A percentile compares a stretch with the other conserved stretches of the same genome.
Evolutionary conservation across 2,797 vertebrate species (phyloP).

Genomic region (Podarcis siculus): DNA sequence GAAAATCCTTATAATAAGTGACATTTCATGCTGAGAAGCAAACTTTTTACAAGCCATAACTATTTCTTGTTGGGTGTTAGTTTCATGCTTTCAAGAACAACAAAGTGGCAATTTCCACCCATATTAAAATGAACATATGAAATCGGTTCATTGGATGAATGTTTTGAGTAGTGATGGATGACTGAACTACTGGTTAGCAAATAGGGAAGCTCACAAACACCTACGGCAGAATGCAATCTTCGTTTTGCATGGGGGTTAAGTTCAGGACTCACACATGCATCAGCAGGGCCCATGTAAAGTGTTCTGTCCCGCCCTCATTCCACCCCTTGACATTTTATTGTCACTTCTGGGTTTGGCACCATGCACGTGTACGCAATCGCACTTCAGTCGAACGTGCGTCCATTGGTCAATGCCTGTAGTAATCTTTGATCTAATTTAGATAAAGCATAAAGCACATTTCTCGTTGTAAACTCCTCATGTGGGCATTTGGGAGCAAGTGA

Average conservation of each 20-base stretch:
- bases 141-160: background rate
- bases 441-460: background rate
- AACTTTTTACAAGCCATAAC: background rate
- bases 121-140: too few relatives aligned
- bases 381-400: too few relatives aligned
- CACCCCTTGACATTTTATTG: too few relatives aligned
- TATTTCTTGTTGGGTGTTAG: background rate
- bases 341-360: too few relatives aligned
- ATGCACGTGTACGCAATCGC: too few relatives aligned
- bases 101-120: background rate
- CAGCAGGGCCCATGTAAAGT: too few relatives aligned
- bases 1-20: background rate
- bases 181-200: too few relatives aligned
- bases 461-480: background rate
- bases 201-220: too few relatives aligned
- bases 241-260: too few relatives aligned
- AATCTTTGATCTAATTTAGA: background rate
- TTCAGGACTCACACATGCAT: too few relatives aligned
- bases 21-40: background rate
- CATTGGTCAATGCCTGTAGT: background rate
- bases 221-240: background rate
- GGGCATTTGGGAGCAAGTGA: background rate
- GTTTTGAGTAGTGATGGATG: background rate
- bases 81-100: background rate
- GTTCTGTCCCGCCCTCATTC: too few relatives aligned